These are phyloP conservation scores for Hydrocynus forskahlii DNA, from an alignment of 2,797 vertebrate genomes.

Conservation along the genomic window DNA sequence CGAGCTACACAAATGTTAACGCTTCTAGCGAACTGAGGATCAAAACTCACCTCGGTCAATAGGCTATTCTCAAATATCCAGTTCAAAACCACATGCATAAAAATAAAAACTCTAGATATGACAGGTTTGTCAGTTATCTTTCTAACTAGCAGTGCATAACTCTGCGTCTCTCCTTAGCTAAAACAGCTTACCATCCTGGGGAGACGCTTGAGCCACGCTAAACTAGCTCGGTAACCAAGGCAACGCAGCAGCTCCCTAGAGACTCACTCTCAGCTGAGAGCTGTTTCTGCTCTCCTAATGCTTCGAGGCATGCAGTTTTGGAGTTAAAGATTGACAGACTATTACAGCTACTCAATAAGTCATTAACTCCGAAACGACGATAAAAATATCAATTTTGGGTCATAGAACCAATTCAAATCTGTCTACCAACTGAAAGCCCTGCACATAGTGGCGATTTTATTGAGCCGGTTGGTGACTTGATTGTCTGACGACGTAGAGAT, in stretches of 20 bases:
- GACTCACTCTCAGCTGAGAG: background rate
- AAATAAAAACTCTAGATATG: background rate
- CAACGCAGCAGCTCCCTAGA: constrained; percentile 8
- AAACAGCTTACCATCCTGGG: constrained; percentile 11
- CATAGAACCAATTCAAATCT: background rate
- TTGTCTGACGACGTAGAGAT: background rate
- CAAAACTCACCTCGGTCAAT: constrained; percentile 20
- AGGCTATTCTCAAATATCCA: background rate
- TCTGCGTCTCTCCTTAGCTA: background rate
- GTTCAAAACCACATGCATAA: background rate
- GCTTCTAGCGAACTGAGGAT: background rate
- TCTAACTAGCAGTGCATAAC: background rate
- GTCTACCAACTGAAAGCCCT: too few species aligned
- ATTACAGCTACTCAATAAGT: background rate
- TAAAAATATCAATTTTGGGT: background rate
- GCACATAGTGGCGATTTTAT: too few species aligned
- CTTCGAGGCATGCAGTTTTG: background rate
- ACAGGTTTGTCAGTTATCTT: background rate
- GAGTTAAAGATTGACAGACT: background rate
- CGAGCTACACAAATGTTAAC: background rate
- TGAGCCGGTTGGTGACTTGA: background rate
- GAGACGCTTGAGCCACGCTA: constrained; percentile 2
- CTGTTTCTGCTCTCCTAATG: background rate
- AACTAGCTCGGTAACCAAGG: constrained; percentile 45
- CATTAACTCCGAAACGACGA: background rate